Percentiles rank a stretch among this genome's conserved stretches.
Evolutionary conservation across 2,113 vertebrate species (phyloP).

Genomic region (Hystrix cristata): DNA sequence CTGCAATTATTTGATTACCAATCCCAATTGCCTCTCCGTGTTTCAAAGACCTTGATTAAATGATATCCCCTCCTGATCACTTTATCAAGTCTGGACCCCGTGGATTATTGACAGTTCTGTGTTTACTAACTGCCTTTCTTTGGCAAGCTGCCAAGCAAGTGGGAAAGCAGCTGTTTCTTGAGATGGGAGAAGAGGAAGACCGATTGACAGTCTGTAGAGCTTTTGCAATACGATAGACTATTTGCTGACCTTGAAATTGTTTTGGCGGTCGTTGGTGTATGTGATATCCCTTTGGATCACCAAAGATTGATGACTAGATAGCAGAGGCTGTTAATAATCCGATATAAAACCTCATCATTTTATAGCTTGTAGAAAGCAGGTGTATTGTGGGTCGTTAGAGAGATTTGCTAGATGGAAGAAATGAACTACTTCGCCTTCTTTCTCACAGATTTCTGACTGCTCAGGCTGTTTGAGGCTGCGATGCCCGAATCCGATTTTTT

Average conservation of each 20-base stretch:
- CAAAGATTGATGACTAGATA: slow-evolving; percentile 52
- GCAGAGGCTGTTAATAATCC: not conserved
- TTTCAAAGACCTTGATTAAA: slow-evolving; percentile 81
- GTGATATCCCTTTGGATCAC: slow-evolving; percentile 36
- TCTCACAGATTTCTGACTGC: not conserved
- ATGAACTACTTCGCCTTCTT: not conserved
- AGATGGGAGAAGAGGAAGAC: slow-evolving; percentile 73
- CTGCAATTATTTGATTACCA: slow-evolving; percentile 71
- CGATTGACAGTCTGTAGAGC: slow-evolving; percentile 55
- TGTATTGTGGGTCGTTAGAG: not conserved
- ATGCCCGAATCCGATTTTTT: not conserved
- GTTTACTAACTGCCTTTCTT: slow-evolving; percentile 72
- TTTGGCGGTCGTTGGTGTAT: slow-evolving; percentile 40
- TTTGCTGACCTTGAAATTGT: slow-evolving; percentile 73
- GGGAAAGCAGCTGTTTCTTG: slow-evolving; percentile 80
- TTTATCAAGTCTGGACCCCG: slow-evolving; percentile 79
- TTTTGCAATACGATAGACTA: slow-evolving; percentile 67
- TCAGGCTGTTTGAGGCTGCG: not conserved
- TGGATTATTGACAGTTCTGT: slow-evolving; percentile 81
- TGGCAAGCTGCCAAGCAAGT: slow-evolving; percentile 72
- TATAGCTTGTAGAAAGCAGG: not conserved
- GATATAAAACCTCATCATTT: not conserved
- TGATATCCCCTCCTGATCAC: slow-evolving; percentile 76
- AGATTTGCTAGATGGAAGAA: not conserved
- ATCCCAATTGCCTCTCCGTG: slow-evolving; percentile 68